Evolutionary conservation across 2,888 invertebrate genomes (phyloP).

Genomic region (Acanthopleura granulata): DNA sequence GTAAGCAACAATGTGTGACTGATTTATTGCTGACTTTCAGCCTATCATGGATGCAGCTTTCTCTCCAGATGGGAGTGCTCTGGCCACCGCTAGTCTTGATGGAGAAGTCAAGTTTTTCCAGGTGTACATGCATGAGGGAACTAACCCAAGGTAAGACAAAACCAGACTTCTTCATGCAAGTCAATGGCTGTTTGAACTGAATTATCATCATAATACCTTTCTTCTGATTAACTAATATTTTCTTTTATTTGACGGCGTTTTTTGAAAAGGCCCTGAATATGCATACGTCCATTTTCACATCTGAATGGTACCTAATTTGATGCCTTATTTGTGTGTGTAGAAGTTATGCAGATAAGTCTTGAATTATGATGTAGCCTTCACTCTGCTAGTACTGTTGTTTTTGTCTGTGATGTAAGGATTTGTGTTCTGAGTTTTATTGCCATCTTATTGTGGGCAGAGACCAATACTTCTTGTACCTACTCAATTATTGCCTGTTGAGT

Average conservation of each 20-base stretch:
- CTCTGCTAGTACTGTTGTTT: too few species aligned
- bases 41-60: slow-evolving; percentile 88
- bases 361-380: too few species aligned
- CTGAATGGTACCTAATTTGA: too few species aligned
- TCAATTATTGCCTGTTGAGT: too few species aligned
- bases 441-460: too few species aligned
- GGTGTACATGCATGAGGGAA: slow-evolving; percentile 66
- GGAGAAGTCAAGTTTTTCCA: slow-evolving; percentile 95
- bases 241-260: background rate
- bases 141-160: slow-evolving; percentile 47
- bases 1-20: background rate
- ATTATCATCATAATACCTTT: background rate
- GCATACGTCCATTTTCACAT: too few species aligned
- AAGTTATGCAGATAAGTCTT: too few species aligned
- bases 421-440: too few species aligned
- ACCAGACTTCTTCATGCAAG: background rate
- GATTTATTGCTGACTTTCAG: slow-evolving; percentile 47
- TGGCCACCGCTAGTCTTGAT: slow-evolving; percentile 90
- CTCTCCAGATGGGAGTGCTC: slow-evolving; percentile 94
- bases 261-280: too few species aligned
- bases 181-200: background rate
- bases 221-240: background rate
- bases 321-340: too few species aligned
- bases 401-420: too few species aligned
- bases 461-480: too few species aligned